These are phyloP conservation scores for Malurus leucopterus DNA, from an alignment of 2,797 vertebrate genomes.

Conservation along the genomic window DNA sequence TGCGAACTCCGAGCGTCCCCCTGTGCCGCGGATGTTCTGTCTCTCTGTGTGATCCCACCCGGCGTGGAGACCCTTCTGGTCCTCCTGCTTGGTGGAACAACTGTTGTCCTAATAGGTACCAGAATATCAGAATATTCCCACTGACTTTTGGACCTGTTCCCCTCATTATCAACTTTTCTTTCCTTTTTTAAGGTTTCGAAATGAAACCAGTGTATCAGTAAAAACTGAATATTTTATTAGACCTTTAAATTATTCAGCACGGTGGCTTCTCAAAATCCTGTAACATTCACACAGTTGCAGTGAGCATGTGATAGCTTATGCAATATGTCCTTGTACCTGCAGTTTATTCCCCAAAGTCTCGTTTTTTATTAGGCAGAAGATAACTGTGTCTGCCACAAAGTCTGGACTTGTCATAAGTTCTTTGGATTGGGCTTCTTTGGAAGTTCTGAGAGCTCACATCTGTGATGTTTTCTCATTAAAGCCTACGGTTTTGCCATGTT, in stretches of 20 bases:
- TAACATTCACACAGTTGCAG: constrained; percentile 59
- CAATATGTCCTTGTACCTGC: constrained; percentile 65
- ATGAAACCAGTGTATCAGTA: constrained; percentile 66
- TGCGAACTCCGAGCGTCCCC: neutral
- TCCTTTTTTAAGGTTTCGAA: constrained; percentile 22
- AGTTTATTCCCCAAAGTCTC: constrained; percentile 50
- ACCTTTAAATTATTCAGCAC: constrained; percentile 73
- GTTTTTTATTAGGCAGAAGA: constrained; percentile 39
- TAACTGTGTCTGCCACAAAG: neutral
- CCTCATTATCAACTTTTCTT: neutral
- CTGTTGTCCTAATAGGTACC: neutral
- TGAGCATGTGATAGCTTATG: constrained; percentile 67
- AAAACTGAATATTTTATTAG: constrained; percentile 74
- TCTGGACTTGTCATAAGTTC: constrained; percentile 16
- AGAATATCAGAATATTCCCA: neutral
- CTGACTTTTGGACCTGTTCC: neutral
- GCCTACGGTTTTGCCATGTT: neutral
- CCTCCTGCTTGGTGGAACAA: neutral
- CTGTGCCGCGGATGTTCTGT: neutral
- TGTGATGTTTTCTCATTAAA: neutral
- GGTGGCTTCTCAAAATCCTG: constrained; percentile 62
- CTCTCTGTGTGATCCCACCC: neutral
- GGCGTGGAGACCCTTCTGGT: neutral
- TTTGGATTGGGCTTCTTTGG: neutral
- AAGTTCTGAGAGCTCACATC: neutral